Percentiles rank a stretch among this genome's conserved stretches.
These are phyloP conservation scores for Toxotes lorentzi DNA, from an alignment of 2,797 vertebrate species.

Conservation along the genomic window DNA sequence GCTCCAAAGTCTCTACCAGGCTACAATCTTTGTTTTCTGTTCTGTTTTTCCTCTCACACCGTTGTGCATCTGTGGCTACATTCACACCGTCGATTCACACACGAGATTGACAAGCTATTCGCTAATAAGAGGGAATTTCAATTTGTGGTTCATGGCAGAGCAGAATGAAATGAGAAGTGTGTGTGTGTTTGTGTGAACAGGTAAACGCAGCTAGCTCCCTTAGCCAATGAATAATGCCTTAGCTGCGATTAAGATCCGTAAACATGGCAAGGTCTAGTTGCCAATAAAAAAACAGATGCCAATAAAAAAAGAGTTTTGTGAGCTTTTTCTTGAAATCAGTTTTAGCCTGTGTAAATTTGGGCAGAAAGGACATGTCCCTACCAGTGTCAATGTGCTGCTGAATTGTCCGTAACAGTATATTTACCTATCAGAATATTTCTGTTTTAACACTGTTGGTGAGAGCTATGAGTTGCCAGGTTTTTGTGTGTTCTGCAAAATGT, in stretches of 20 bases:
- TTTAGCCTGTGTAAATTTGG: too few species aligned
- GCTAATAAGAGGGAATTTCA: constrained; percentile 60
- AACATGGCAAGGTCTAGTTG: constrained; percentile 50
- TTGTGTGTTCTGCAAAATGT: too few species aligned
- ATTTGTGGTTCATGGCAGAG: constrained; percentile 45
- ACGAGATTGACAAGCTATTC: constrained; percentile 39
- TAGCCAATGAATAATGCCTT: constrained; percentile 45
- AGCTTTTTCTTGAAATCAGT: constrained; percentile 1
- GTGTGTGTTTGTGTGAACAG: constrained; percentile 23
- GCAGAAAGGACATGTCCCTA: too few species aligned
- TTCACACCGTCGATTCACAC: constrained; percentile 27
- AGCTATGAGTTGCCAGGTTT: too few species aligned
- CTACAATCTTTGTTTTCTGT: constrained; percentile 27
- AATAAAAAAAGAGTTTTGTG: not conserved
- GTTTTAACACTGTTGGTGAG: too few species aligned
- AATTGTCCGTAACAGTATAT: too few species aligned
- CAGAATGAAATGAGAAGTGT: constrained; percentile 40
- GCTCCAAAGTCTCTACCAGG: constrained; percentile 5
- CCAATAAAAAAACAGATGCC: constrained; percentile 4
- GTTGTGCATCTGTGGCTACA: constrained; percentile 45
- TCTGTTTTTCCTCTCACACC: constrained; percentile 25
- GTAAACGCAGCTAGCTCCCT: constrained; percentile 47
- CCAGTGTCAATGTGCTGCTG: too few species aligned
- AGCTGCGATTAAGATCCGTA: constrained; percentile 48
- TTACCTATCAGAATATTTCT: too few species aligned